phyloP scores from a whole-genome alignment of 2,888 invertebrate species.

The Diachrysia chrysitis region DNA sequence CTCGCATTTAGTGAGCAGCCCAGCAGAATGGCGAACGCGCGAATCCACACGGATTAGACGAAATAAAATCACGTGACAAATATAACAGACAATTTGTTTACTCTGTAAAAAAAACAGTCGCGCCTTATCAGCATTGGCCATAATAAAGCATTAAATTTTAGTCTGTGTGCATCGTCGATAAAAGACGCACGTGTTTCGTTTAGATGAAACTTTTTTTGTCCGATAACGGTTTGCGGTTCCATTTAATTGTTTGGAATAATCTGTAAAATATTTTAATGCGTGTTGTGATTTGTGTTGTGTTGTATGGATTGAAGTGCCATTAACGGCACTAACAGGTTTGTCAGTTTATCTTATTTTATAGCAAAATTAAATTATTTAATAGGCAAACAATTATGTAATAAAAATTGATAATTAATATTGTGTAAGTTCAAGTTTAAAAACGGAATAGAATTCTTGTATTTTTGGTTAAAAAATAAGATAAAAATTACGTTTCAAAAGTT shows the following conservation, averaged over 20 bases:
- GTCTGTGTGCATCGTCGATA: slow-evolving; percentile 58
- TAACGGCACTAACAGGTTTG: slow-evolving; percentile 58
- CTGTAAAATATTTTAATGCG: slow-evolving; percentile 46
- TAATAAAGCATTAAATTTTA: slow-evolving; percentile 50
- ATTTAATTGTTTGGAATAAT: slow-evolving; percentile 53
- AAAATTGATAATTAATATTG: neutral
- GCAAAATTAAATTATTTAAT: neutral
- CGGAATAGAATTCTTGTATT: too few relatives aligned
- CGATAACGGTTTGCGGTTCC: slow-evolving; percentile 56
- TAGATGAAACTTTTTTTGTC: slow-evolving; percentile 44
- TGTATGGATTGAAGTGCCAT: slow-evolving; percentile 59
- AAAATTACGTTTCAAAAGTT: too few relatives aligned
- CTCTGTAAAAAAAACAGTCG: slow-evolving; percentile 30
- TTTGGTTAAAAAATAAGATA: too few relatives aligned
- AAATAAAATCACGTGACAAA: slow-evolving; percentile 60
- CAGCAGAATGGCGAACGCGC: slow-evolving; percentile 60
- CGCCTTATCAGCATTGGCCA: slow-evolving; percentile 56
- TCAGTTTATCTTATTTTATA: slow-evolving; percentile 12
- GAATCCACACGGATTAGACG: slow-evolving; percentile 53
- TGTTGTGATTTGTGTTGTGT: slow-evolving; percentile 56
- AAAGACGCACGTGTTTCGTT: slow-evolving; percentile 49
- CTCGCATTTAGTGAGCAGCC: slow-evolving; percentile 61
- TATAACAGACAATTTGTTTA: slow-evolving; percentile 50
- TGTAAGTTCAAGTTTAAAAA: too few relatives aligned
- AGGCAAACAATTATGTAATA: neutral